Conservation (phyloP, 2,797 vertebrate genomes). For the Lithobates sylvaticus region DNA sequence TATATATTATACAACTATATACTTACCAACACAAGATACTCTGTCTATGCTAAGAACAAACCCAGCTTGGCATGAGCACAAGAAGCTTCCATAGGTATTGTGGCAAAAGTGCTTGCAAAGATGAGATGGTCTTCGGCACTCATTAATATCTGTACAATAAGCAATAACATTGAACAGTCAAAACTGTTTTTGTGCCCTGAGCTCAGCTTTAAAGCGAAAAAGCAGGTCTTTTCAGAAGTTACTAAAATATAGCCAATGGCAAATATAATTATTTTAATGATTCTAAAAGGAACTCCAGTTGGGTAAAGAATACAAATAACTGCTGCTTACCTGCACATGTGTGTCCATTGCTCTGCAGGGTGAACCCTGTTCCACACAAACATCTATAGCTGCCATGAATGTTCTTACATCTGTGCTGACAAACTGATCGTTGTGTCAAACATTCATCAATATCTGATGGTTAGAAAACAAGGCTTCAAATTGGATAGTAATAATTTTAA, state of each 20-base stretch:
- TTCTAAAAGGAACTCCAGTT: too few relatives aligned
- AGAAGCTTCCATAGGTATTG: constrained; percentile 77
- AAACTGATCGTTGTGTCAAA: constrained; percentile 70
- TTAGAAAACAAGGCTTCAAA: too few relatives aligned
- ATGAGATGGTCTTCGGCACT: constrained; percentile 72
- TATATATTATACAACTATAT: fast-evolving
- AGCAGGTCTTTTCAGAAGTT: too few relatives aligned
- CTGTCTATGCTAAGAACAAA: constrained; percentile 73
- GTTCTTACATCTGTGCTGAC: constrained; percentile 80
- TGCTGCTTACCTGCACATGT: constrained; percentile 76
- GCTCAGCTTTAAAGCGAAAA: too few relatives aligned
- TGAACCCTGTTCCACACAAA: constrained; percentile 76
- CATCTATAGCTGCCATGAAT: constrained; percentile 80
- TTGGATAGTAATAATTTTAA: too few relatives aligned
- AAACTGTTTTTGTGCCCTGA: too few relatives aligned
- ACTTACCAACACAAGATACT: constrained; percentile 77
- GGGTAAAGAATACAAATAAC: too few relatives aligned
- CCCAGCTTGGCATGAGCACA: constrained; percentile 77
- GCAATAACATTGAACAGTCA: too few relatives aligned
- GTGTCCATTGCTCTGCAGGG: constrained; percentile 78
- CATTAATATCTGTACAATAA: constrained; percentile 74
- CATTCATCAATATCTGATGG: constrained; percentile 77
- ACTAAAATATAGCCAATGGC: too few relatives aligned
- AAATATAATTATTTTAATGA: too few relatives aligned
- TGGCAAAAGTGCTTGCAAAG: constrained; percentile 79